Evolutionary conservation across 2,888 invertebrate species (phyloP).

Genomic region (Apamea epomidion): DNA sequence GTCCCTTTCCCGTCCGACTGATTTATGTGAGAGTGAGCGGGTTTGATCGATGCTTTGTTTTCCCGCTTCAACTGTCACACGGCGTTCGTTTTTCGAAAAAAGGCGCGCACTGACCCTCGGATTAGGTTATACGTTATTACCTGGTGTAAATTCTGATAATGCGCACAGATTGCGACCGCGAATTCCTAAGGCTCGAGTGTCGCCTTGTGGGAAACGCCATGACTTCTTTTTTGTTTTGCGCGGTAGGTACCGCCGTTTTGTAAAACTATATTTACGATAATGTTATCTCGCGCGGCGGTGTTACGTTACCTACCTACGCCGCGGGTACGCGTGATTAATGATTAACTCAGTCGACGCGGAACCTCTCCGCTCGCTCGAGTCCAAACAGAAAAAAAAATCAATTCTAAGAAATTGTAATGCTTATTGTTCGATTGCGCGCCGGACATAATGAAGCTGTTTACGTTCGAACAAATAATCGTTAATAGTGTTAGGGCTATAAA

Average conservation of each 20-base stretch:
- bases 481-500: slow-evolving; percentile 83
- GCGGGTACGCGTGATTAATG: slow-evolving; percentile 82
- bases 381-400: slow-evolving; percentile 73
- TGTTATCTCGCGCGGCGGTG: slow-evolving; percentile 83
- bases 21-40: slow-evolving; percentile 90
- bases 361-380: slow-evolving; percentile 70
- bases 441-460: slow-evolving; percentile 84
- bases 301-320: slow-evolving; percentile 83
- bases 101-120: slow-evolving; percentile 75
- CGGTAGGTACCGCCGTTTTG: slow-evolving; percentile 85
- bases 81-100: slow-evolving; percentile 80
- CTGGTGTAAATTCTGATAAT: slow-evolving; percentile 86
- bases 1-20: slow-evolving; percentile 89
- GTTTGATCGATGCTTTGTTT: slow-evolving; percentile 90
- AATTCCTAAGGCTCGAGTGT: slow-evolving; percentile 84
- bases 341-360: slow-evolving; percentile 77
- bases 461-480: slow-evolving; percentile 79
- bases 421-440: slow-evolving; percentile 64
- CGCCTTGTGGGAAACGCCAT: slow-evolving; percentile 79
- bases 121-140: slow-evolving; percentile 82
- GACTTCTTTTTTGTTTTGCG: slow-evolving; percentile 78
- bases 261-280: slow-evolving; percentile 89
- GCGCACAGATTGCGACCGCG: slow-evolving; percentile 82
- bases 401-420: slow-evolving; percentile 74
- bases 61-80: slow-evolving; percentile 83